Conservation (phyloP, 2,113 vertebrate genomes). For the Tragelaphus scriptus region DNA sequence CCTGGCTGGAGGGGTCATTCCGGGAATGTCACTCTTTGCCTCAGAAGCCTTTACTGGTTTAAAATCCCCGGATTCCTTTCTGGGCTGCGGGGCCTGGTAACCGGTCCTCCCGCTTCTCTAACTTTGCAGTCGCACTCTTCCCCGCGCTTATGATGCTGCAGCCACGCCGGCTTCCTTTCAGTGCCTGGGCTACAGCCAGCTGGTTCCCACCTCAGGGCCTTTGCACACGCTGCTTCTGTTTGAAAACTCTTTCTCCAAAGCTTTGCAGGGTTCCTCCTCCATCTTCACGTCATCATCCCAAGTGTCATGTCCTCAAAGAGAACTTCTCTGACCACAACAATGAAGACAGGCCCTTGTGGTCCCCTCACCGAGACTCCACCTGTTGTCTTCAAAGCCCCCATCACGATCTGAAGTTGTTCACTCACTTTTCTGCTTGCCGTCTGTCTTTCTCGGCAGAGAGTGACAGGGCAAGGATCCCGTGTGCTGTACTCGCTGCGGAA, state of each 20-base stretch:
- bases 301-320: not conserved
- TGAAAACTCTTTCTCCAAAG: not conserved
- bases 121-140: not conserved
- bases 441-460: not conserved
- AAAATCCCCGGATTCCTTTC: not conserved
- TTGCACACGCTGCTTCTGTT: not conserved
- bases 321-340: not conserved
- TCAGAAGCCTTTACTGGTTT: not conserved
- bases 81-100: not conserved
- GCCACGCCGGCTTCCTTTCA: not conserved
- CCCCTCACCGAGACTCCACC: not conserved
- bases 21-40: not conserved
- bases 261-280: not conserved
- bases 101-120: too few species aligned
- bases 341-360: not conserved
- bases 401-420: not conserved
- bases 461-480: not conserved
- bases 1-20: not conserved
- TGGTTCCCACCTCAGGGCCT: not conserved
- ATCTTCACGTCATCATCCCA: not conserved
- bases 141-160: not conserved
- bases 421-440: not conserved
- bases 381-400: not conserved
- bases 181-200: not conserved
- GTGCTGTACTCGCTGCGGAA: not conserved